Base-by-base conservation (phyloP, 2,797 vertebrate genomes). In the Telmatherina bonti region DNA sequence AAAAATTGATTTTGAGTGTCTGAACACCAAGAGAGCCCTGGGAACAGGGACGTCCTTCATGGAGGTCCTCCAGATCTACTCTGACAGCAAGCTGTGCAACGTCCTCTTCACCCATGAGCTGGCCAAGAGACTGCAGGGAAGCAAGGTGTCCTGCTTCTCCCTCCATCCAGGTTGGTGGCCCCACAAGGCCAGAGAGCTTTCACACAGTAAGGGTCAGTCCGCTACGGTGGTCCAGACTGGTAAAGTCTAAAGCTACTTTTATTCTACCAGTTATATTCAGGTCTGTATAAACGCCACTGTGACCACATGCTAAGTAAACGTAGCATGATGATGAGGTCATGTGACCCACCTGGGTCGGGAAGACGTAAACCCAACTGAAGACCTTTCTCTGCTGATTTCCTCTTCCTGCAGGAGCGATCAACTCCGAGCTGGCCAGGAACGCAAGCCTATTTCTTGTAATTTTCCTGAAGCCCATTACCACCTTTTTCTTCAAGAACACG, bases 21-120 rank as follows among this genome's bases (percentile, higher is more conserved):
- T 73, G 55, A 72, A 72, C 47, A 67, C 63, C 47, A 58, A 78
- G 31, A 78, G 59, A 65, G 60, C 49, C 69, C 49, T 61, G 27
- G 60, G 70, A 33, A 22, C 65, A 20, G 41, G 70, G 35, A 60
- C 70, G 7, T 78, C 76, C 1, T 55, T 41, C 12, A 10, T n/a
- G 18, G 38, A 45, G 1, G 30, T 35, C 70, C 88, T 26, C 53
- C 88, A 83, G 69, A 94, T 94, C 35, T 98, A 99, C 81, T 94
- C 94, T 24, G 83, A 94, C 90, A 99, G 97, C 91, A 98, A 99
- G 54, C 83, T 99, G 78, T 97, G 96, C 73, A 99, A 99, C 0
- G 83, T 97, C 54, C 91, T 99, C 71, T 96, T 96, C 33, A 94
- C 91, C 74, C 91, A 95, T 0, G 96, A 98, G 89, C 93, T 99